Evolutionary conservation across 35 echinoderm and acorn worm species (phyloP).

Genomic region (Ophiothrix spiculata): DNA sequence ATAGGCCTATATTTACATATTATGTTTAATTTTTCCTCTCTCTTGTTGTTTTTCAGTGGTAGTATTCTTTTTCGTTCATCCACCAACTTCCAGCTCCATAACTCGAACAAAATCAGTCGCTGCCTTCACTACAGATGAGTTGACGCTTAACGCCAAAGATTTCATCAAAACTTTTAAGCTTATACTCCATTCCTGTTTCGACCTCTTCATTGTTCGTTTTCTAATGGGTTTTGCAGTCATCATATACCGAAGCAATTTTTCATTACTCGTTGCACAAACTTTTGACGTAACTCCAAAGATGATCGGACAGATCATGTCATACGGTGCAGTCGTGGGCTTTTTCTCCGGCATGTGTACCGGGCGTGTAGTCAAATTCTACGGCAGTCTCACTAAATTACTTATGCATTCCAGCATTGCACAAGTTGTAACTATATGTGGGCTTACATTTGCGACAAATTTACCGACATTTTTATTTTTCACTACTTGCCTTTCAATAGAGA

Average conservation of each 20-base stretch:
- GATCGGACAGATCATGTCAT: constrained; percentile 75
- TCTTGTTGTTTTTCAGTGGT: constrained; percentile 34
- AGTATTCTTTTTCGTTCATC: constrained; percentile 50
- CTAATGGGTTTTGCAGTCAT: constrained; percentile 60
- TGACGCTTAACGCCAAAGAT: constrained; percentile 27
- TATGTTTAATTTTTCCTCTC: background rate
- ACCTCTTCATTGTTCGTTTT: constrained; percentile 78
- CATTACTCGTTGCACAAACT: constrained; percentile 61
- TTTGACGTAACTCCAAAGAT: constrained; percentile 69
- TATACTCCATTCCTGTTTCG: constrained; percentile 41
- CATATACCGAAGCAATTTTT: constrained; percentile 85
- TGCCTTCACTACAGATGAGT: constrained; percentile 58
- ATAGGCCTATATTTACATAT: background rate
- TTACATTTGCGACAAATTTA: constrained; percentile 57
- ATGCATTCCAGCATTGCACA: constrained; percentile 48
- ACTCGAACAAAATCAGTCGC: constrained; percentile 48
- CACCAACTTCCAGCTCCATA: background rate
- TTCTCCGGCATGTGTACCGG: constrained; percentile 58
- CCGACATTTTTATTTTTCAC: constrained; percentile 31
- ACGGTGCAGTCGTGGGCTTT: constrained; percentile 41
- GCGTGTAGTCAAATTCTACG: constrained; percentile 45
- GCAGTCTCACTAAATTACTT: constrained; percentile 37
- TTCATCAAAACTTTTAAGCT: constrained; percentile 59
- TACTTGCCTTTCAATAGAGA: constrained; percentile 51
- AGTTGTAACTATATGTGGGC: constrained; percentile 22